Percentiles rank a stretch among this genome's conserved stretches.
phyloP scores from a whole-genome alignment of 2,888 invertebrate genomes.

The Dascillus cervinus region DNA sequence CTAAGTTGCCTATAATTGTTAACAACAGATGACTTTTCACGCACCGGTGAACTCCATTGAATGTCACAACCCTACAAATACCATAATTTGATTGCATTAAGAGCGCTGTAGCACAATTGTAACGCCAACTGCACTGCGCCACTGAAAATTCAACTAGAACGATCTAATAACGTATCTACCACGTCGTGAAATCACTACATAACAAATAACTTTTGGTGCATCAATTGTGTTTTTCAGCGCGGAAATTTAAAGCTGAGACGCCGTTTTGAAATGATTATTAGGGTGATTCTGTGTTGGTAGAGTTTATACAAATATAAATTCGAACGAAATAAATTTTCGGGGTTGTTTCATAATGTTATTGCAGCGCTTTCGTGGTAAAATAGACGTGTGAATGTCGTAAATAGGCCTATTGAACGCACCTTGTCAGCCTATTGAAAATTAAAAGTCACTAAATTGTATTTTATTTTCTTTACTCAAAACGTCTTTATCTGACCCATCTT shows the following conservation, averaged over 20 bases:
- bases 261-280: slow-evolving; percentile 13
- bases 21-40: slow-evolving; percentile 40
- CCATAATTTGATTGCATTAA: no score
- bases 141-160: no score
- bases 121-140: no score
- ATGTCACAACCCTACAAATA: slow-evolving; percentile 12
- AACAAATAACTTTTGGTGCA: no score
- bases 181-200: slow-evolving; percentile 10
- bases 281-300: slow-evolving; percentile 14
- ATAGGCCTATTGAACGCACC: no score
- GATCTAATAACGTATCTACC: slow-evolving; percentile 9
- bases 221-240: no score
- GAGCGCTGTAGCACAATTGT: no score
- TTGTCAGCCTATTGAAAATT: no score
- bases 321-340: slow-evolving; percentile 12
- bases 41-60: slow-evolving; percentile 25
- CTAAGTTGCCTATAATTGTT: slow-evolving; percentile 43
- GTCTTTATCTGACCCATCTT: no score
- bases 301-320: slow-evolving; percentile 16
- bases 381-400: slow-evolving; percentile 9
- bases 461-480: no score
- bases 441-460: no score
- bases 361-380: slow-evolving; percentile 13
- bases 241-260: slow-evolving; percentile 11
- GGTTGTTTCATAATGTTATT: slow-evolving; percentile 16